A percentile compares a stretch with the other conserved stretches of the same genome.
Conservation (phyloP, 2,797 vertebrate species). For the Loris lydekkerianus region DNA sequence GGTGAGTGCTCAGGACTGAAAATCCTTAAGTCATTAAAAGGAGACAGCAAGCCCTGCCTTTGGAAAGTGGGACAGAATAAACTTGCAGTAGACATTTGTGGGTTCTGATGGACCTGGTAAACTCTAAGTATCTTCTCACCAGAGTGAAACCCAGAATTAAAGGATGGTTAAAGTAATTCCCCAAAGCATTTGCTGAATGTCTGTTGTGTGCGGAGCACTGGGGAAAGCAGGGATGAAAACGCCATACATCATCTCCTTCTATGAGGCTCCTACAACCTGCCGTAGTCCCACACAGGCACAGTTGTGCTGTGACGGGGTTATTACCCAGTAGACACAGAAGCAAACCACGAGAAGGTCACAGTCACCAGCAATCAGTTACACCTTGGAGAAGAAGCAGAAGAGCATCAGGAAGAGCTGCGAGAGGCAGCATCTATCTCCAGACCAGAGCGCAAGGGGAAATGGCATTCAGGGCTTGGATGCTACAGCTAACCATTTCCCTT, state of each 20-base stretch:
- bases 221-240: background rate
- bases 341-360: fast-evolving
- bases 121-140: background rate
- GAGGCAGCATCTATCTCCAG: too few species aligned
- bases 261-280: background rate
- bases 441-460: background rate
- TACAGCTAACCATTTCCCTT: background rate
- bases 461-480: background rate
- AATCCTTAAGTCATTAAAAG: background rate
- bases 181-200: background rate
- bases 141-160: background rate
- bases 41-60: background rate
- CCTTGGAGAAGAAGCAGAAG: background rate
- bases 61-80: background rate
- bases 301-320: fast-evolving
- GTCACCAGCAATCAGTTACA: background rate
- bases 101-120: background rate
- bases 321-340: background rate
- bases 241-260: background rate
- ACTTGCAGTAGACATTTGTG: background rate
- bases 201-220: too few species aligned
- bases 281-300: background rate
- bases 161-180: background rate
- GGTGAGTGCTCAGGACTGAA: background rate
- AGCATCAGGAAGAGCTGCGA: background rate